Evolutionary conservation across 1,140 invertebrate genomes (phyloP), one percentile per base, ranked within the genome.

Genomic region (Paralvinella palmiformis): DNA sequence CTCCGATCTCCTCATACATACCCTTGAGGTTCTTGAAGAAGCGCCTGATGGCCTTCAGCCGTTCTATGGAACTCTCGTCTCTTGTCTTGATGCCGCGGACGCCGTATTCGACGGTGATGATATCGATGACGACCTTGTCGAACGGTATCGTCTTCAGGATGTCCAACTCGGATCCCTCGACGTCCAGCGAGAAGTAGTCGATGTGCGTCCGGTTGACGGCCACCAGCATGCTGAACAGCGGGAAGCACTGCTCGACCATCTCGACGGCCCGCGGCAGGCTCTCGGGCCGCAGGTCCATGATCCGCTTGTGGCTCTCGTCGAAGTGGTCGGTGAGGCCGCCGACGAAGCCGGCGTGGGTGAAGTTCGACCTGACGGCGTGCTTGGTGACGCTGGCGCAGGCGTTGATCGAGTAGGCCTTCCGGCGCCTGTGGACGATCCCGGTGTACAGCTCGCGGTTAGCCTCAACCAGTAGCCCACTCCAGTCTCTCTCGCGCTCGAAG

Each of bases 391-490:
- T 45, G 17, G 60, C 22, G 41, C 57, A 65, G 48, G 24, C 50
- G 35, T 62, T 59, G 27, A 65, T 62, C 27, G 63, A 65, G 52
- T 65, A 65, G 13, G 59, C 33, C 2, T 62, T 62, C 45, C 63
- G 35, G 33, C 48, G 37, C 35, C 83, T 83, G 6, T 63, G 62
- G 1, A 80, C 22, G 71, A 84, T 71, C 36, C 79, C 69, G 3
- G 67, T 67, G 70, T 83, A 84, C 62, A 83, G 83, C 2, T 77
- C 57, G 2, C 89, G 86, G 73, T 91, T 87, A 0, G 89, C 88
- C 59, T 91, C 85, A 10, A 90, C 85, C 53, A 90, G 81, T 6
- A 91, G 80, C 1, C 90, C 90, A 62, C 81, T 81, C 90, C 90
- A 92, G 48, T 83, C 84, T 6, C 89, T 82, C n/a, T 85, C 83